phyloP scores from a whole-genome alignment of 1,140 invertebrate species.

The Tyrophagus putrescentiae region DNA sequence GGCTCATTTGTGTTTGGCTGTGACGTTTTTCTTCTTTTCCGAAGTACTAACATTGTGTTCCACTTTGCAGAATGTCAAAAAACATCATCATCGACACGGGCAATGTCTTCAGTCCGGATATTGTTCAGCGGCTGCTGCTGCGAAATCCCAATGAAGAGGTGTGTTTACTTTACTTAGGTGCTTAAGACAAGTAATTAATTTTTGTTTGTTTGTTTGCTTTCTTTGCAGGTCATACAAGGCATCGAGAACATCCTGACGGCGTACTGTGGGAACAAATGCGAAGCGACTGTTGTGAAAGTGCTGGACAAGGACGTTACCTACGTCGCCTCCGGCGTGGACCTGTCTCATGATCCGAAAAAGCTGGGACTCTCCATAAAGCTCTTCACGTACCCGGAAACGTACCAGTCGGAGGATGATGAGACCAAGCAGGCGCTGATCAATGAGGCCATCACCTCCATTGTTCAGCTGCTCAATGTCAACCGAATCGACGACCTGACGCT shows the following conservation, averaged over 20 bases:
- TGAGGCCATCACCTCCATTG: conserved; percentile 39
- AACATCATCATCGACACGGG: conserved; percentile 53
- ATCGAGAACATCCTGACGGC: conserved; percentile 43
- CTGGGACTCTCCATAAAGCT: conserved; percentile 37
- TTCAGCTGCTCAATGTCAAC: conserved; percentile 45
- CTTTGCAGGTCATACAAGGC: conserved; percentile 48
- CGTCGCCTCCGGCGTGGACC: conserved; percentile 8
- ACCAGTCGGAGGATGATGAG: background rate
- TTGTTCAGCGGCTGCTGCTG: conserved; percentile 62
- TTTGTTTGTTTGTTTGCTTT: conserved; percentile 25
- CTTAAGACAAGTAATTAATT: background rate
- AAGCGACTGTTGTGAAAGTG: background rate
- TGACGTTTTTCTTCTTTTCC: too few species aligned
- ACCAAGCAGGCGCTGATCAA: background rate
- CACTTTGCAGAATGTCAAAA: background rate
- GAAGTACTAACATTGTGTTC: background rate
- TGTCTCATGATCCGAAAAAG: conserved; percentile 31
- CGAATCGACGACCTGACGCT: conserved; percentile 58
- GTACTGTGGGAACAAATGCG: conserved; percentile 32
- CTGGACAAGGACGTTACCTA: background rate
- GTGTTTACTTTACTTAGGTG: conserved; percentile 26
- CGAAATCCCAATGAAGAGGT: conserved; percentile 69
- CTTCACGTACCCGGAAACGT: conserved; percentile 10
- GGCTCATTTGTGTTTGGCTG: too few species aligned
- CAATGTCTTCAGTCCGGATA: conserved; percentile 63